Percentiles rank a stretch among this genome's conserved stretches.
phyloP scores from a whole-genome alignment of 2,888 invertebrate species.

The Hirtodrosophila histrioides region DNA sequence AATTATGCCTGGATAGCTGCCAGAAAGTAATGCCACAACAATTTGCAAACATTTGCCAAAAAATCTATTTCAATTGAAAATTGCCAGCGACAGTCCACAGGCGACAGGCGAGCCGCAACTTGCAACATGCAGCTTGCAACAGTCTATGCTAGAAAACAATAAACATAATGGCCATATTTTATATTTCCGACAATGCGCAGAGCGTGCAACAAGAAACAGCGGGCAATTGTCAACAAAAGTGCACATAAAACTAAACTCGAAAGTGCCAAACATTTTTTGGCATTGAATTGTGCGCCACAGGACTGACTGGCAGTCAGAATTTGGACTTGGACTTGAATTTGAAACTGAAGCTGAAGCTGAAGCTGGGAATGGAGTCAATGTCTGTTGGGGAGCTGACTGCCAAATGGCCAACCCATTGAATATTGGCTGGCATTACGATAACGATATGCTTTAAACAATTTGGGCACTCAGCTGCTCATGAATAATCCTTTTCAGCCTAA shows the following conservation, averaged over 20 bases:
- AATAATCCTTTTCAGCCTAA: slow-evolving; percentile 67
- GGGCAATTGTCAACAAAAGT: slow-evolving; percentile 68
- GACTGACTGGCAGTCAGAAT: not conserved
- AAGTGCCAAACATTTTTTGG: slow-evolving; percentile 54
- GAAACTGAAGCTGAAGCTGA: not conserved
- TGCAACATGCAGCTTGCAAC: slow-evolving; percentile 20
- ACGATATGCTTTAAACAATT: slow-evolving; percentile 52
- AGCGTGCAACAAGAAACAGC: slow-evolving; percentile 66
- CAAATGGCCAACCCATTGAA: slow-evolving; percentile 40
- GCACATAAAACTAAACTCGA: slow-evolving; percentile 43
- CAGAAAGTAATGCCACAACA: slow-evolving; percentile 54
- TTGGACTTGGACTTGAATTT: not conserved
- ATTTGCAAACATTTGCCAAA: slow-evolving; percentile 57
- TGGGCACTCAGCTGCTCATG: slow-evolving; percentile 55
- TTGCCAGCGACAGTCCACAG: slow-evolving; percentile 42
- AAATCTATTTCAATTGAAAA: slow-evolving; percentile 74
- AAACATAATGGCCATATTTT: slow-evolving; percentile 79
- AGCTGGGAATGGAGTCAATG: not conserved
- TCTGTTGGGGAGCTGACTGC: slow-evolving; percentile 16
- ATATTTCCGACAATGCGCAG: slow-evolving; percentile 64
- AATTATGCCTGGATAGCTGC: slow-evolving; percentile 69
- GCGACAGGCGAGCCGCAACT: slow-evolving; percentile 9
- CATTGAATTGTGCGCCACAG: slow-evolving; percentile 41
- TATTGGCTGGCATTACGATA: slow-evolving; percentile 52
- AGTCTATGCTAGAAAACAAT: slow-evolving; percentile 54